Evolutionary conservation across 1,140 invertebrate species (phyloP), one percentile per base, ranked within the genome.

Genomic region (Drosophila repletoides): DNA sequence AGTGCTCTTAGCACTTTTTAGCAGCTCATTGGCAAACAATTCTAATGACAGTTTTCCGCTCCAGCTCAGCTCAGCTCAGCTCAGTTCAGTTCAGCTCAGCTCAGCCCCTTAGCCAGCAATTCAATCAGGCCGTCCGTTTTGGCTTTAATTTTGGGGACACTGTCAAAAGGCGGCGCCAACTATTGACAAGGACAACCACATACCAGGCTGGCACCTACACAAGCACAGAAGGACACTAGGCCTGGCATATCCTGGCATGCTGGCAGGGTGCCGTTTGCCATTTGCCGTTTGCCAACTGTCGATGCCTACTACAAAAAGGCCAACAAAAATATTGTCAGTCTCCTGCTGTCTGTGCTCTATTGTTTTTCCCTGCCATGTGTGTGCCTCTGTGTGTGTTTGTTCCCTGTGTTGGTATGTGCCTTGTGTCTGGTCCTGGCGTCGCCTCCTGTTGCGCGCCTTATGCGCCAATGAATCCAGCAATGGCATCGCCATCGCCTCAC

Each of bases 401-500:
- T n/a, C n/a, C n/a, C n/a, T n/a, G n/a, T n/a, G n/a, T n/a, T n/a
- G n/a, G 36, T 66, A 41, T 28, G 38, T 40, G 40, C n/a, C n/a
- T n/a, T 29, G 33, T 17, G 41, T 41, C 53, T 55, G 61, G 19
- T 29, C n/a, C 10, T 72, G 61, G 68, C 53, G 53, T 68, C 59
- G 60, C 55, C 76, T 81, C 76, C 72, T 80, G 76, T 80, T 80
- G 76, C 76, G 76, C 76, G 48, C 76, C 48, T 65, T 55, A 33
- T 73, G 51, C 22, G 28, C 28, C 48, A 67, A 55, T 71, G 52
- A 38, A 24, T 45, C 26, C 69, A 33, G 31, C 15, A 31, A 56
- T 51, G 48, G 51, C 56, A 51, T 36, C 51, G 56, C 49, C 31
- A 26, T 17, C 14, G 24, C 36, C 24, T 15, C 21, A 55, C 36